Evolutionary conservation across 2,888 invertebrate species (phyloP), one percentile per base, ranked within the genome.

Genomic region (Andrena trimmerana): DNA sequence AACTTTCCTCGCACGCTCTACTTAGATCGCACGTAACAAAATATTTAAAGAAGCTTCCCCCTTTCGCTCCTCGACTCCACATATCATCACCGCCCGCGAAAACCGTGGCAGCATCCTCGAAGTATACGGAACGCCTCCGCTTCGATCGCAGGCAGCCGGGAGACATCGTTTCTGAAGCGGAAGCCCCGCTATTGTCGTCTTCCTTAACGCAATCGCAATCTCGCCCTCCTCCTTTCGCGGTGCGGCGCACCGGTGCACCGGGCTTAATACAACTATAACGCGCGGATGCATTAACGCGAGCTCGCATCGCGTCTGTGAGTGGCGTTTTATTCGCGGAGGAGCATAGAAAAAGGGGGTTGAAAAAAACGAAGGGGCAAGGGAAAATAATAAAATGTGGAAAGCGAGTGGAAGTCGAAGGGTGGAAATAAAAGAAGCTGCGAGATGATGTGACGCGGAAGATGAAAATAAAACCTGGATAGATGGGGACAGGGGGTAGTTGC

Each of bases 191-290:
- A 48, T 71, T 81, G 71, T 71, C 79, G 59, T 67, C 52, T 67
- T 71, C 80, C 69, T 78, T 78, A 78, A 81, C 78, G 69, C 67
- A 60, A 78, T 80, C 76, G 54, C 70, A 36, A 75, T 52, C 77
- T 57, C 54, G 63, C 33, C 69, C 54, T 50, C 62, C 54, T 63
- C 48, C 54, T 63, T 76, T 29, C n/a, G 42, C 62, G 62, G 59
- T 36, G 60, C 74, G 31, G 33, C 42, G 73, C 75, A 69, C 48
- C 62, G 42, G 5, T 63, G 66, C 66, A 50, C 42, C 50, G 29
- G 24, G 27, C 48, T 33, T 42, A 13, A 66, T 74, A 36, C 74
- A 57, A 10, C 54, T 67, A 33, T 76, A 76, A 67, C 76, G 67
- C 42, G 62, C 24, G 67, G 76, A 68, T 36, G 57, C 65, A 57